Percentiles rank a stretch among this genome's conserved stretches.
These are phyloP conservation scores for Tetraodon nigroviridis DNA, from an alignment of 2,113 vertebrate genomes.

Conservation along the genomic window DNA sequence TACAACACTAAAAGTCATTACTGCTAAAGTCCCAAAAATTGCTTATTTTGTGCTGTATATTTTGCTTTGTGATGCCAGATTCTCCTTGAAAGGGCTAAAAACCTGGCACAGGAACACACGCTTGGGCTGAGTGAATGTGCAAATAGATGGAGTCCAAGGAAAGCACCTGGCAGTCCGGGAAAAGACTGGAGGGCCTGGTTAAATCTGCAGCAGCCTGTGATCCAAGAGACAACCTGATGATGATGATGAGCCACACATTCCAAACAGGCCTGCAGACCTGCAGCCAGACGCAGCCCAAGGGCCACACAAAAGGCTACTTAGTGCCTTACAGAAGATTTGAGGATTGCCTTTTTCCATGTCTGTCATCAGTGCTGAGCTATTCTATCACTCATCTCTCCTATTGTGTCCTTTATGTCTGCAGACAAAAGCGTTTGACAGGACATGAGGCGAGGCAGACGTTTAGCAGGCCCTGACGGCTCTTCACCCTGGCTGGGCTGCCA, in stretches of 20 bases:
- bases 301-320: conserved; percentile 51
- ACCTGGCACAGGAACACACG: not conserved
- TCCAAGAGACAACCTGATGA: conserved; percentile 35
- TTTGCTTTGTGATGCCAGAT: too few species aligned
- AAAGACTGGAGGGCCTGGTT: conserved; percentile 32
- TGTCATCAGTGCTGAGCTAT: conserved; percentile 60
- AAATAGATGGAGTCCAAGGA: conserved; percentile 17
- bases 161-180: conserved; percentile 45
- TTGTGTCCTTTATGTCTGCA: conserved; percentile 56
- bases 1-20: too few species aligned
- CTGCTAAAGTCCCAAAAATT: too few species aligned
- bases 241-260: conserved; percentile 49
- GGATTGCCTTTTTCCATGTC: conserved; percentile 40
- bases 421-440: conserved; percentile 51
- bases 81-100: too few species aligned
- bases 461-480: conserved; percentile 3
- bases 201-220: conserved; percentile 46
- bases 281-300: conserved; percentile 35
- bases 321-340: conserved; percentile 39
- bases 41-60: too few species aligned
- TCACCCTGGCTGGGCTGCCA: conserved; percentile 31
- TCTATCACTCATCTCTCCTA: conserved; percentile 61
- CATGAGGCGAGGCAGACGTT: conserved; percentile 36
- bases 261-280: conserved; percentile 32
- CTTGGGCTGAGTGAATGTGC: conserved; percentile 1